These are phyloP conservation scores for Agapornis canus DNA, from an alignment of 2,797 vertebrate species.

Conservation along the genomic window DNA sequence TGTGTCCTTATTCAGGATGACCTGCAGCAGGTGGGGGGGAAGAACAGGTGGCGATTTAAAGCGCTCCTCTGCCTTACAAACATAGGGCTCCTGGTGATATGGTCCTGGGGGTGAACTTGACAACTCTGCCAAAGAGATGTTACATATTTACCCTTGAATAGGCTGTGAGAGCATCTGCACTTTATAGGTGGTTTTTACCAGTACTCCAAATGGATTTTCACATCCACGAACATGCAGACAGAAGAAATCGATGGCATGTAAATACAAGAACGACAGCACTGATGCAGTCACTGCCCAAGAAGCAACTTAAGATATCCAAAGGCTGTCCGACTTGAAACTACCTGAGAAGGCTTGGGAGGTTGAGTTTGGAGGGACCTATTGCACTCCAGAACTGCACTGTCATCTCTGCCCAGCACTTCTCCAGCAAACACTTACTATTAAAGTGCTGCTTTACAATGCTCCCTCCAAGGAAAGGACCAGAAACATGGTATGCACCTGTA, in stretches of 20 bases:
- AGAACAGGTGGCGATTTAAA: conserved; percentile 91
- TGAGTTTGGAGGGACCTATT: not conserved
- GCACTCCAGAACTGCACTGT: not conserved
- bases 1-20: conserved; percentile 98
- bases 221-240: not conserved
- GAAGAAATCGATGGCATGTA: not conserved
- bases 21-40: conserved; percentile 94
- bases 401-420: not conserved
- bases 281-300: not conserved
- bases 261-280: not conserved
- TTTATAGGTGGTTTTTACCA: not conserved
- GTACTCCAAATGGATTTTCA: not conserved
- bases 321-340: not conserved
- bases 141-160: not conserved
- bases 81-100: conserved; percentile 91
- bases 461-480: not conserved
- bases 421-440: not conserved
- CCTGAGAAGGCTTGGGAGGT: not conserved
- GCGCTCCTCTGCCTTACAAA: conserved; percentile 87
- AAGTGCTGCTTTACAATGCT: not conserved
- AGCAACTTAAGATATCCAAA: not conserved
- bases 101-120: conserved; percentile 97
- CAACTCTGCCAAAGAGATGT: conserved; percentile 80
- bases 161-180: not conserved
- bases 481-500: accelerated